Conservation (phyloP, 2,113 vertebrate genomes). For the Lota lota region DNA sequence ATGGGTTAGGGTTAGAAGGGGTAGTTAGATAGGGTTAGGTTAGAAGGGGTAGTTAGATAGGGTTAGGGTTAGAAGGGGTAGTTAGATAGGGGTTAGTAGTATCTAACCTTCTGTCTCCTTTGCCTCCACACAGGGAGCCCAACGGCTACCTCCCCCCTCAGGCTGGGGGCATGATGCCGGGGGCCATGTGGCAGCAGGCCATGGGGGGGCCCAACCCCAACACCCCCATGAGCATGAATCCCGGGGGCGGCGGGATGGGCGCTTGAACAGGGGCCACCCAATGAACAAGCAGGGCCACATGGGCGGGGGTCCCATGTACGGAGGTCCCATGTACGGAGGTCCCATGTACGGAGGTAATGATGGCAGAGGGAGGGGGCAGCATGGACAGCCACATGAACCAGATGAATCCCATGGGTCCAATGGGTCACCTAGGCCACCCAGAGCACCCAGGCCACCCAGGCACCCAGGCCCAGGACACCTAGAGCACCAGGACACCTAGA, state of each 20-base stretch:
- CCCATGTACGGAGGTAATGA: constrained; percentile 63
- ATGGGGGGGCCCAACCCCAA: constrained; percentile 77
- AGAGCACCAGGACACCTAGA: no score
- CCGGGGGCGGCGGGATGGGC: constrained; percentile 76
- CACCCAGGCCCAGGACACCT: no score
- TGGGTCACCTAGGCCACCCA: constrained; percentile 51
- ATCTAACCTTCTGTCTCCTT: constrained; percentile 13
- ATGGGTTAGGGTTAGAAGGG: no score
- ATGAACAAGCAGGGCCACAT: constrained; percentile 74
- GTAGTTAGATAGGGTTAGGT: no score
- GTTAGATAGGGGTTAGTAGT: no score
- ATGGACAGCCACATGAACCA: constrained; percentile 62
- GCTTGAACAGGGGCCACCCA: constrained; percentile 68
- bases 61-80: no score
- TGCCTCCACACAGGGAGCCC: constrained; percentile 79
- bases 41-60: no score
- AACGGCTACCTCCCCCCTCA: constrained; percentile 87
- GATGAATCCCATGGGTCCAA: constrained; percentile 64
- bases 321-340: constrained; percentile 54
- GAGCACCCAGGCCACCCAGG: no score
- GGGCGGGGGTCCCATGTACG: constrained; percentile 66
- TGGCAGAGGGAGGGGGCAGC: constrained; percentile 51
- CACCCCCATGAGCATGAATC: no score
- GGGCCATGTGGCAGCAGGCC: constrained; percentile 70
- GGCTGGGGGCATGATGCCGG: constrained; percentile 74